Evolutionary conservation across 2,888 invertebrate genomes (phyloP).

Genomic region (Scaeva pyrastri): DNA sequence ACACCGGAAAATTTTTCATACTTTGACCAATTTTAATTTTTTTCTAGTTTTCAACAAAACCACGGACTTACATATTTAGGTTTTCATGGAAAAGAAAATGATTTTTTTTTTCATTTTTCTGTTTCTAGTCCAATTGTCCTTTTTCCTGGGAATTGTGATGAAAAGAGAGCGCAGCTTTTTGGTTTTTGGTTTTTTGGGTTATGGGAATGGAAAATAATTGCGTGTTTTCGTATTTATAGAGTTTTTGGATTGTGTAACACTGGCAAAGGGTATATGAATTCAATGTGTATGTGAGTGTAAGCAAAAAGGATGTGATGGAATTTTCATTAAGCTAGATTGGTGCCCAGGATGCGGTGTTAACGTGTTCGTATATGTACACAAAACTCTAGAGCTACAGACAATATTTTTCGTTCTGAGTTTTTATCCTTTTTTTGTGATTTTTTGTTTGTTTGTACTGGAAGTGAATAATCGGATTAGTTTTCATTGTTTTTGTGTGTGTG

Average conservation of each 20-base stretch:
- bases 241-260: constrained; percentile 46
- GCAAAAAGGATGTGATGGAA: constrained; percentile 61
- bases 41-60: constrained; percentile 4
- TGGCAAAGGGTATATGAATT: not conserved
- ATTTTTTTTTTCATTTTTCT: not conserved
- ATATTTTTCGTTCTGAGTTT: constrained; percentile 12
- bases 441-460: not conserved
- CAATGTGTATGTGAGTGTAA: not conserved
- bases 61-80: constrained; percentile 44
- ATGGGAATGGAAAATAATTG: constrained; percentile 72
- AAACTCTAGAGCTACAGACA: constrained; percentile 28
- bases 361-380: constrained; percentile 28
- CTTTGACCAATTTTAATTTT: too few relatives aligned
- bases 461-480: constrained; percentile 67
- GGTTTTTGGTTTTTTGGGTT: not conserved
- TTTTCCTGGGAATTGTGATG: constrained; percentile 33
- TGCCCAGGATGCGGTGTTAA: constrained; percentile 57
- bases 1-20: not conserved
- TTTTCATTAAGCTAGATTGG: constrained; percentile 70
- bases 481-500: not conserved
- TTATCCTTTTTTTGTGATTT: constrained; percentile 3
- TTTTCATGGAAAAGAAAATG: constrained; percentile 14
- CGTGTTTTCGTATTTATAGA: constrained; percentile 75
- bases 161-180: not conserved
- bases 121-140: constrained; percentile 19